Conservation (phyloP, 2,797 vertebrate species). For the Chaetophractus vellerosus region DNA sequence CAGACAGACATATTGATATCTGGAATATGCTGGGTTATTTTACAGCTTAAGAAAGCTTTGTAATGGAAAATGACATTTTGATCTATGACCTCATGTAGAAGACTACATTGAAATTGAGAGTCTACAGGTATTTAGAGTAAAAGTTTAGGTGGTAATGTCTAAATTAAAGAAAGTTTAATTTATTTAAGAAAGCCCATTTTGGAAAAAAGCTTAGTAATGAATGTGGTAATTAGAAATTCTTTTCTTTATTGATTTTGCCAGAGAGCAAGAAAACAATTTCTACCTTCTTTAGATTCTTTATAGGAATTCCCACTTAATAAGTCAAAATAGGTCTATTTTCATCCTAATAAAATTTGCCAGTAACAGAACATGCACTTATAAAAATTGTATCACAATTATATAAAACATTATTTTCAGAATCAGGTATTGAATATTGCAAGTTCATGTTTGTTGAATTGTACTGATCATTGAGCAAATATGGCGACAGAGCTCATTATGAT, state of each 20-base stretch:
- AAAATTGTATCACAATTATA: slow-evolving; percentile 35
- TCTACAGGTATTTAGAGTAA: slow-evolving; percentile 4
- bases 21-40: neutral
- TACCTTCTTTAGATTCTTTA: neutral
- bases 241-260: slow-evolving; percentile 54
- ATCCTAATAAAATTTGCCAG: neutral
- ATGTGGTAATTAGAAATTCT: slow-evolving; percentile 40
- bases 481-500: neutral
- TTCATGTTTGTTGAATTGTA: neutral
- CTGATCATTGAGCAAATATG: neutral
- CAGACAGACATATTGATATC: neutral
- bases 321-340: slow-evolving; percentile 18
- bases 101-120: neutral
- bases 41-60: neutral
- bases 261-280: slow-evolving; percentile 49
- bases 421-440: slow-evolving; percentile 39
- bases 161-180: slow-evolving; percentile 46
- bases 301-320: slow-evolving; percentile 39
- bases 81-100: slow-evolving; percentile 9
- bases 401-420: neutral
- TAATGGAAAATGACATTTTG: neutral
- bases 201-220: slow-evolving; percentile 44
- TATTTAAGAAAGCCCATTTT: neutral
- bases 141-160: neutral
- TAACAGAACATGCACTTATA: neutral